Evolutionary conservation across 1,140 invertebrate genomes (phyloP), one percentile per base, ranked within the genome.

Genomic region (Brachionus asplanchnoidis): DNA sequence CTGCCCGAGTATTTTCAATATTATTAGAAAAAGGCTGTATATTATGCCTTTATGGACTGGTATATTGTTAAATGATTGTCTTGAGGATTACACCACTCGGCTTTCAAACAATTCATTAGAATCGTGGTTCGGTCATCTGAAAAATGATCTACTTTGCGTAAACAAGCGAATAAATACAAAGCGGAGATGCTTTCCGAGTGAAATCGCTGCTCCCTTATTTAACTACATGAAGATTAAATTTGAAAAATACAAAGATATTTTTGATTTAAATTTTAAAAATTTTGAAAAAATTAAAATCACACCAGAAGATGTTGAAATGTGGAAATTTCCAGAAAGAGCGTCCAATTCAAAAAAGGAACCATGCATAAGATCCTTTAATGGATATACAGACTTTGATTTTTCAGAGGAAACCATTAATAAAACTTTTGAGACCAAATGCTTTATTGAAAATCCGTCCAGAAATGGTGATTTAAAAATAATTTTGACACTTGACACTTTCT

Each of bases 91-190:
- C n/a, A 73, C 26, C 36, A n/a, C 68, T 40, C 36, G 68, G n/a
- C 68, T 73, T n/a, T 36, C 68, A 36, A 73, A 73, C 40, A 73
- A 73, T 40, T 73, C 68, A 8, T 11, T 73, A 40, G 68, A 73
- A 40, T 73, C 68, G 40, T 73, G 68, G 68, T 73, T 73, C 36
- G 68, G 17, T 40, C 32, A 36, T 73, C 36, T 73, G 7, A 73
- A 73, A 73, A 73, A 73, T 73, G 68, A 73, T n/a, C 26, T 73
- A 14, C 36, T 73, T 17, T 17, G 14, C 32, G 68, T 36, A 12
- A 73, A 73, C 17, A 73, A 73, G n/a, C 12, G 14, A 40, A 36
- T 73, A 36, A 32, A 73, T 40, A 73, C 26, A 28, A 68, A 68
- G 14, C 23, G 65, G 26, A 23, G 65, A 28, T 68, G 65, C 32